Percentiles rank a stretch among this genome's conserved stretches.
Conservation (phyloP, 37 sponge, comb jelly and placozoan genomes). For the Hormiphora californensis region DNA sequence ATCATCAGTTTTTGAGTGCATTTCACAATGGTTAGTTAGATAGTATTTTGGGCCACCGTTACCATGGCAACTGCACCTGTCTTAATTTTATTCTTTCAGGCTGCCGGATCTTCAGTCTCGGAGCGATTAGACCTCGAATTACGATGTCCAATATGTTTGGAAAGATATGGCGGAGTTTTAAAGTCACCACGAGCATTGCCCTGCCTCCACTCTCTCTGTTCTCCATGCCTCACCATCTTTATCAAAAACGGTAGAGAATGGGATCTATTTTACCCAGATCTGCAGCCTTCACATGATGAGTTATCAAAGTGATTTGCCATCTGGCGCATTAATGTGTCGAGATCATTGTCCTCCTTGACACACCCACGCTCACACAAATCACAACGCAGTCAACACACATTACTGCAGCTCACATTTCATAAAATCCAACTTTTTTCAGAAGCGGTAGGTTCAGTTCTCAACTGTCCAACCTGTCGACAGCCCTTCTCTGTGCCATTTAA, state of each 20-base stretch:
- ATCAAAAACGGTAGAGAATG: constrained; percentile 7
- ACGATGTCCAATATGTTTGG: constrained; percentile 29
- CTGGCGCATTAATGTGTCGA: background rate
- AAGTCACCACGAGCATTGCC: constrained; percentile 29
- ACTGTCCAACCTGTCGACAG: constrained; percentile 40
- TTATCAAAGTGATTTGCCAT: background rate
- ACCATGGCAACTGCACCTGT: too few relatives aligned
- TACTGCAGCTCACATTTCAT: too few relatives aligned
- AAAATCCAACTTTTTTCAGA: background rate
- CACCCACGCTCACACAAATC: too few relatives aligned
- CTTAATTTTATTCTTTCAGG: too few relatives aligned
- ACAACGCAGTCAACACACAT: too few relatives aligned
- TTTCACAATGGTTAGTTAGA: background rate
- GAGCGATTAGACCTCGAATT: constrained; percentile 38
- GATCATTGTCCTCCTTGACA: too few relatives aligned
- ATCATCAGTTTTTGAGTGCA: too few relatives aligned
- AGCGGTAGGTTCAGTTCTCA: constrained; percentile 13
- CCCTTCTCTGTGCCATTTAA: constrained; percentile 43
- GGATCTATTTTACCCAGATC: background rate
- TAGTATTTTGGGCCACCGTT: background rate
- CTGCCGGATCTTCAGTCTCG: too few relatives aligned
- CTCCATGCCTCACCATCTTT: constrained; percentile 33
- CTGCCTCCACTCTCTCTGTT: constrained; percentile 41
- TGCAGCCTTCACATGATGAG: background rate
- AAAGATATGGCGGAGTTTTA: constrained; percentile 11